These are phyloP conservation scores for Xestia ashworthii DNA, from an alignment of 2,888 invertebrate species.

Conservation along the genomic window DNA sequence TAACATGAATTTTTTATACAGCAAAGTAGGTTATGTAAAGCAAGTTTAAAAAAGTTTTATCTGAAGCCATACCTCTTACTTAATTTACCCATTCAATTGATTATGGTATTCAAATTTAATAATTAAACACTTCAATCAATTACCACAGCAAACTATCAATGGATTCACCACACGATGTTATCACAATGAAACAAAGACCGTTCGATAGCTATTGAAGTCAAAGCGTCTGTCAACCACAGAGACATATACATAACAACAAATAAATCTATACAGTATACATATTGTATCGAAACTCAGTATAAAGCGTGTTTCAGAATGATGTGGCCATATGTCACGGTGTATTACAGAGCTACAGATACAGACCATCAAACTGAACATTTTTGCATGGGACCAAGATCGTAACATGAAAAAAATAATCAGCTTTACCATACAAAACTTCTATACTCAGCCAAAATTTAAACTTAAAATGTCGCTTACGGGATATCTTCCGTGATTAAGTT, in stretches of 20 bases:
- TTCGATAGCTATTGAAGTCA: constrained; percentile 60
- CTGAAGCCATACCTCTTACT: neutral
- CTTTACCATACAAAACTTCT: neutral
- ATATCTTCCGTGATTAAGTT: too few species aligned
- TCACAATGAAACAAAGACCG: constrained; percentile 54
- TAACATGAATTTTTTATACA: too few species aligned
- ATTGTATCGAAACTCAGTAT: neutral
- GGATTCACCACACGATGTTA: constrained; percentile 24
- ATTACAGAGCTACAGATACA: too few species aligned
- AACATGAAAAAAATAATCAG: neutral
- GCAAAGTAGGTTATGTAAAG: too few species aligned
- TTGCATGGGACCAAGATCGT: neutral
- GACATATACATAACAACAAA: constrained; percentile 30
- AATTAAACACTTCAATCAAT: constrained; percentile 8
- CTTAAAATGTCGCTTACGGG: too few species aligned
- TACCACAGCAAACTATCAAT: constrained; percentile 23
- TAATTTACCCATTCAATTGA: neutral
- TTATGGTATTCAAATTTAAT: neutral
- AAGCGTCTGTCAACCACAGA: constrained; percentile 66
- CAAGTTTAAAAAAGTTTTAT: neutral
- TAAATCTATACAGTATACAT: neutral
- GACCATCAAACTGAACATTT: neutral
- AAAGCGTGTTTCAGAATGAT: neutral
- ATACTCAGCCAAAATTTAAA: neutral
- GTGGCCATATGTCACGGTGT: neutral